Conservation (phyloP, 2,113 vertebrate species). For the Neolamprologus modestus region DNA sequence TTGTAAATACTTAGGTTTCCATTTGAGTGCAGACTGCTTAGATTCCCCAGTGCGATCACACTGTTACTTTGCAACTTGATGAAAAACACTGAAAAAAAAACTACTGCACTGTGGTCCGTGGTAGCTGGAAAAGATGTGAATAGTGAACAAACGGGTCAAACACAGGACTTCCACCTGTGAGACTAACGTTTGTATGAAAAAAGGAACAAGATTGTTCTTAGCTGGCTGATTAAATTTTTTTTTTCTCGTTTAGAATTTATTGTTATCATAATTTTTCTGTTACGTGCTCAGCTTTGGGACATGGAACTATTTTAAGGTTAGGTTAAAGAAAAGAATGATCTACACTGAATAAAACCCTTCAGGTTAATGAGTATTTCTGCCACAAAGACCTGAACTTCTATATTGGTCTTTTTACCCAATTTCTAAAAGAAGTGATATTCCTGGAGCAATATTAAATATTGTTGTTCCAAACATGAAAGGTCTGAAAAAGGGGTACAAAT, state of each 20-base stretch:
- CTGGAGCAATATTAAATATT: neutral
- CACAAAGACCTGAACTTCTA: neutral
- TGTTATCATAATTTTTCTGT: neutral
- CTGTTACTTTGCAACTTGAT: neutral
- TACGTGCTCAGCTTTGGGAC: neutral
- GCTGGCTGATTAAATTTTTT: neutral
- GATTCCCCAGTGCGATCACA: neutral
- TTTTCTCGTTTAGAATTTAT: neutral
- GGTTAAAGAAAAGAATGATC: neutral
- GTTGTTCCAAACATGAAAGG: neutral
- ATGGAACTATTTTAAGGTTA: neutral
- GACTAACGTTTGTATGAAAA: neutral
- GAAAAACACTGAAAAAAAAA: neutral
- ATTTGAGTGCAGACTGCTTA: neutral
- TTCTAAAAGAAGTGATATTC: neutral
- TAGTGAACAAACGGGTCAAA: neutral
- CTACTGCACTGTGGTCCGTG: neutral
- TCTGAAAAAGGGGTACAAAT: neutral
- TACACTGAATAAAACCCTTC: neutral
- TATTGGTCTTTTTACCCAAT: neutral
- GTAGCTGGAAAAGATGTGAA: neutral
- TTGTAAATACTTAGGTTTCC: neutral
- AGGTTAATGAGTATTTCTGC: neutral
- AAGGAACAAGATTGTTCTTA: neutral
- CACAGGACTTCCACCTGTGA: neutral